Evolutionary conservation across 2,888 invertebrate species (phyloP), one percentile per base, ranked within the genome.

Genomic region (Philhelius pedissequus): DNA sequence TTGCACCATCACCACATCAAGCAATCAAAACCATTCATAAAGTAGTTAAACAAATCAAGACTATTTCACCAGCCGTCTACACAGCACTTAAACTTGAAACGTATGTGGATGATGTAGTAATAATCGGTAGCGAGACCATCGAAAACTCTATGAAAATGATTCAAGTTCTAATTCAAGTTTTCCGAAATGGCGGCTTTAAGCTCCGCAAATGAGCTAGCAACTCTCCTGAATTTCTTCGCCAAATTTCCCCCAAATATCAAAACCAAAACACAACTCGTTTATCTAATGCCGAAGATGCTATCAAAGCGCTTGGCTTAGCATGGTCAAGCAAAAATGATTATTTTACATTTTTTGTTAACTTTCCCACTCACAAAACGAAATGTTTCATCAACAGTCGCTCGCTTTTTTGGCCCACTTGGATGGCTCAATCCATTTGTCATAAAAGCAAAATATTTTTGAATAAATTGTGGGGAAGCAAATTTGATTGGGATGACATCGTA

Each of bases 21-120:
- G 74, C 64, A 45, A 64, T 74, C 18, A 54, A 74, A 64, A 64
- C 54, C 27, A 64, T 74, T 54, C 64, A 64, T 40, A 22, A 30
- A 18, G 11, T 64, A 48, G 74, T 64, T n/a, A 54, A 74, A 30
- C 43, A 74, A 64, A 13, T 50, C 13, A 50, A 50, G 5, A 8
- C 13, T 9, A 25, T 50, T 50, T 50, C 48, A 25, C 48, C 25
- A 22, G 3, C 40, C 8, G 40, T 40, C 8, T 40, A 40, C 15
- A 40, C 15, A 2, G 40, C 7, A 40, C 15, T 40, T 2, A 50
- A 50, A 27, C 15, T 43, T 9, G 27, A 50, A 50, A 50, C 50
- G n/a, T n/a, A 50, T 50, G 50, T 27, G 3, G 50, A 50, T 50
- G 50, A 25, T 15, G n/a, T 50, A 0, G n/a, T 50, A 0, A 50